phyloP scores from a whole-genome alignment of 64 coral and sea anemone genomes.

The Stichodactyla mertensii region DNA sequence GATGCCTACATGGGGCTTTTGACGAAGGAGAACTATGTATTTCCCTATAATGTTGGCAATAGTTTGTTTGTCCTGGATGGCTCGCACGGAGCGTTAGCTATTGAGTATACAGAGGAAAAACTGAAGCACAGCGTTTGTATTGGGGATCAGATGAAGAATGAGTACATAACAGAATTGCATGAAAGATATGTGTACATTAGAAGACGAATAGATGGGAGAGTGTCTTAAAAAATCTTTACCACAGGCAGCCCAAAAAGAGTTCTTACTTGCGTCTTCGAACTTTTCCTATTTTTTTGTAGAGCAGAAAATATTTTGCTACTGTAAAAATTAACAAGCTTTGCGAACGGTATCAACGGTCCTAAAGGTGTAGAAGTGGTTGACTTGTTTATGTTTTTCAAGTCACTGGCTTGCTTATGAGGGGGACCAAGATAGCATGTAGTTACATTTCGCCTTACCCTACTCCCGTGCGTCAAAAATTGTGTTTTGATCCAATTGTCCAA shows the following conservation, averaged over 20 bases:
- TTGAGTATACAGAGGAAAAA: constrained; percentile 16
- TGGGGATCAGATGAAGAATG: background rate
- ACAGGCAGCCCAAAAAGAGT: background rate
- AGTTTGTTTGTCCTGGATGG: constrained; percentile 13
- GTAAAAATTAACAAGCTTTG: background rate
- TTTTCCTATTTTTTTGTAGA: no score
- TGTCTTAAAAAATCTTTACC: background rate
- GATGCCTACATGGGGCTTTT: constrained; percentile 10
- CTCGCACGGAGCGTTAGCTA: background rate
- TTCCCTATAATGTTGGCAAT: constrained; percentile 5
- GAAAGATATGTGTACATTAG: constrained; percentile 25
- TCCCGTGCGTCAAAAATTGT: no score
- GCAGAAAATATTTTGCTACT: background rate
- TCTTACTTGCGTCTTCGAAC: background rate
- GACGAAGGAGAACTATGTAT: background rate
- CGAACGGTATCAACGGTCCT: no score
- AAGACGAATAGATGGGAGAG: constrained; percentile 16
- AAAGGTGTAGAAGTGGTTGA: no score
- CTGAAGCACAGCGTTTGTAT: constrained; percentile 1
- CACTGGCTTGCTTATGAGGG: no score
- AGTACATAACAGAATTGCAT: background rate
- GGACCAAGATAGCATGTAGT: no score
- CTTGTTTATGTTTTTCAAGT: no score
- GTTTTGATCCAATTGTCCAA: no score
- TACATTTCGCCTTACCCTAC: no score